Percentiles rank a stretch among this genome's conserved stretches.
Evolutionary conservation across 1,140 invertebrate genomes (phyloP).

Genomic region (Zaprionus ornatus): DNA sequence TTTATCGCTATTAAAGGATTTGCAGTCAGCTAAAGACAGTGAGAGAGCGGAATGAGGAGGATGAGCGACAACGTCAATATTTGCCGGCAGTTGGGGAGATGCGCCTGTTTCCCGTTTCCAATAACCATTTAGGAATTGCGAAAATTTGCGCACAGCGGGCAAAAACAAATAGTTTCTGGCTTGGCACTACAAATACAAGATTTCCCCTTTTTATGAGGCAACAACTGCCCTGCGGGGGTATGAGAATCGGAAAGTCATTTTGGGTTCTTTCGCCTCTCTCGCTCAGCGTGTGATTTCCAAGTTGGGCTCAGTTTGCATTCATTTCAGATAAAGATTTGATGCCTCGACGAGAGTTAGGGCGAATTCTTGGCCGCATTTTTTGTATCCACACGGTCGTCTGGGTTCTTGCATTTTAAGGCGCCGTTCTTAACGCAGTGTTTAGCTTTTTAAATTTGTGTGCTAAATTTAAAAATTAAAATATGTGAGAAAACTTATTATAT

Average conservation of each 20-base stretch:
- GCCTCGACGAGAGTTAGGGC: background rate
- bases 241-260: constrained; percentile 35
- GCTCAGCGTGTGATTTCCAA: constrained; percentile 59
- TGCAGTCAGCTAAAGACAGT: constrained; percentile 18
- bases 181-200: constrained; percentile 71
- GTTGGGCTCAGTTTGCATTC: constrained; percentile 47
- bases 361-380: constrained; percentile 12
- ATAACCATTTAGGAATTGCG: constrained; percentile 73
- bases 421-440: background rate
- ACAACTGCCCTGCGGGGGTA: background rate
- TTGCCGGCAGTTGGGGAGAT: constrained; percentile 55
- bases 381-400: background rate
- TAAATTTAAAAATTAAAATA: background rate
- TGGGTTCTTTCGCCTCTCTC: constrained; percentile 3
- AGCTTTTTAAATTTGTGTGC: background rate
- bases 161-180: constrained; percentile 75
- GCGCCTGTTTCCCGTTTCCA: constrained; percentile 54
- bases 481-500: background rate
- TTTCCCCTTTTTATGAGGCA: constrained; percentile 49
- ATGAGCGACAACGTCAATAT: constrained; percentile 57
- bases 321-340: constrained; percentile 55
- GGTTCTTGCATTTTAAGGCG: background rate
- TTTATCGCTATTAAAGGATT: constrained; percentile 61
- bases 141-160: constrained; percentile 73
- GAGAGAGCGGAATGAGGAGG: background rate